phyloP scores from a whole-genome alignment of 1,140 invertebrate genomes.

The Patella vulgata region DNA sequence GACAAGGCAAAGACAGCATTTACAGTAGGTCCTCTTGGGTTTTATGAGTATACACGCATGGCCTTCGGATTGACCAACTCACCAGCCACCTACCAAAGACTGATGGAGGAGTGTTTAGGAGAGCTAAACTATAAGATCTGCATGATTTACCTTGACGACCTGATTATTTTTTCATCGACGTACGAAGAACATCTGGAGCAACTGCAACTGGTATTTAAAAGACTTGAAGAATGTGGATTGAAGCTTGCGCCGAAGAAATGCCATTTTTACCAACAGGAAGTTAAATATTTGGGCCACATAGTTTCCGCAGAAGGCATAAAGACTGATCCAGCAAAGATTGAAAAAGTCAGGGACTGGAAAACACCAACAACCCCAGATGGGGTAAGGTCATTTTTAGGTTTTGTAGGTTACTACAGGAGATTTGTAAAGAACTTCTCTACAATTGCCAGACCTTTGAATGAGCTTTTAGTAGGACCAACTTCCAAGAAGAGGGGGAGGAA shows the following conservation, averaged over 20 bases:
- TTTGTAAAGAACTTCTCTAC: slow-evolving; percentile 43
- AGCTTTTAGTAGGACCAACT: slow-evolving; percentile 42
- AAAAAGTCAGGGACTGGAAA: slow-evolving; percentile 43
- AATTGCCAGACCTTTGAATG: slow-evolving; percentile 33
- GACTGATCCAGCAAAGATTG: slow-evolving; percentile 45
- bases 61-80: slow-evolving; percentile 26
- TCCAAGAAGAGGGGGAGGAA: slow-evolving; percentile 3
- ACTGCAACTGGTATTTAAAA: slow-evolving; percentile 24
- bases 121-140: slow-evolving; percentile 19
- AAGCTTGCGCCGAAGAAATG: slow-evolving; percentile 36
- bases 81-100: slow-evolving; percentile 43
- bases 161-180: slow-evolving; percentile 27
- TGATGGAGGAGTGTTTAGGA: slow-evolving; percentile 35
- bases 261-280: slow-evolving; percentile 56
- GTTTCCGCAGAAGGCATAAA: slow-evolving; percentile 40
- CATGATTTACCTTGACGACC: slow-evolving; percentile 25
- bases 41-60: slow-evolving; percentile 26
- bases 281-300: slow-evolving; percentile 46
- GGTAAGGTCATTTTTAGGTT: slow-evolving; percentile 50
- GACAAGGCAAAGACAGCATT: slow-evolving; percentile 58
- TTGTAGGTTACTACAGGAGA: slow-evolving; percentile 32
- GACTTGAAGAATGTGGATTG: slow-evolving; percentile 12
- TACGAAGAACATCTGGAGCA: slow-evolving; percentile 20
- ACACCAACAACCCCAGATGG: slow-evolving; percentile 40
- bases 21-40: slow-evolving; percentile 17